Conservation (phyloP, 2,888 invertebrate species). For the Andrena marginata region DNA sequence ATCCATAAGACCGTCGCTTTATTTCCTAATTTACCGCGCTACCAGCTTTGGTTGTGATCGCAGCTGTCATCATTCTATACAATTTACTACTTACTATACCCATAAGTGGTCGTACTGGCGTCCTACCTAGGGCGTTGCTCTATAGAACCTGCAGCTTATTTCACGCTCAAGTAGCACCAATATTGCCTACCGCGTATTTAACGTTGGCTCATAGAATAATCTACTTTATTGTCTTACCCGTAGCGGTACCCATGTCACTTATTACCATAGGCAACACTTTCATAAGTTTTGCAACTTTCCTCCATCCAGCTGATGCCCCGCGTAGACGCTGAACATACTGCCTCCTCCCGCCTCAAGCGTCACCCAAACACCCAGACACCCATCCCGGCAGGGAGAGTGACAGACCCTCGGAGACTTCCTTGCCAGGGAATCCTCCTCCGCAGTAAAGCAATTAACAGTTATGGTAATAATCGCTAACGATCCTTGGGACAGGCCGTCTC, state of each 20-base stretch:
- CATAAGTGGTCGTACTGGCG: neutral
- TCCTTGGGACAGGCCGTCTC: slow-evolving; percentile 18
- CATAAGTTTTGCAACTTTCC: neutral
- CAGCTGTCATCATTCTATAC: slow-evolving; percentile 19
- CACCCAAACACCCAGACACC: neutral
- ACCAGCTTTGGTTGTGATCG: slow-evolving; percentile 14
- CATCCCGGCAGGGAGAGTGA: slow-evolving; percentile 1
- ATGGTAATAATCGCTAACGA: slow-evolving; percentile 77
- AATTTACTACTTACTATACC: slow-evolving; percentile 16
- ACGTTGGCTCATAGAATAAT: neutral
- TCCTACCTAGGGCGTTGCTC: neutral
- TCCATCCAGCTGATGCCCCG: neutral
- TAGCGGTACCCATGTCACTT: slow-evolving; percentile 1
- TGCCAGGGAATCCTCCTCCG: slow-evolving; percentile 51
- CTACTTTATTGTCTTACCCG: neutral
- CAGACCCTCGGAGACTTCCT: slow-evolving; percentile 17
- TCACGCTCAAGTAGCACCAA: neutral
- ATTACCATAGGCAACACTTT: slow-evolving; percentile 1
- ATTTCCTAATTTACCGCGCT: slow-evolving; percentile 2
- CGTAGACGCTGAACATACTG: neutral
- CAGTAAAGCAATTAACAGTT: slow-evolving; percentile 81
- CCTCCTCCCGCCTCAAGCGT: neutral
- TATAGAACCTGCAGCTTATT: slow-evolving; percentile 10
- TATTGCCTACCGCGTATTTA: neutral
- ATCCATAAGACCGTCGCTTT: slow-evolving; percentile 11